Base-by-base conservation (phyloP, 2,797 vertebrate genomes). In the Otolemur crassicaudatus region DNA sequence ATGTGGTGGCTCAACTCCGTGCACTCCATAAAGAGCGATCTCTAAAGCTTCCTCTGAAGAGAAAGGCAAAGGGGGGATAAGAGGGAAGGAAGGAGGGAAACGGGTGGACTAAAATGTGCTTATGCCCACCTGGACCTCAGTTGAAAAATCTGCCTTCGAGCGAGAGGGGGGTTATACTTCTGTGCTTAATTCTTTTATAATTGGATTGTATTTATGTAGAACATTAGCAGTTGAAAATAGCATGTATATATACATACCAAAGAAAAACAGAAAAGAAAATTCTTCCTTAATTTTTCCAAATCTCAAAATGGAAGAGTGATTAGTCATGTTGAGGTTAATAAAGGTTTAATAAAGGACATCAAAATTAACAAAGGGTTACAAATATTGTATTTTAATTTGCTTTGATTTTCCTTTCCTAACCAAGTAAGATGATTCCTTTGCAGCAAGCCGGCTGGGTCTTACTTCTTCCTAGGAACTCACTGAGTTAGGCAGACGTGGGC, bases 201-300 rank as follows among this genome's bases (percentile, higher is more conserved):
- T 5, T 13, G 10, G 37, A 85, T 84, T 0, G 34, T n/a, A 25
- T 17, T 27, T 49, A 13, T 8, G 19, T 87, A 53, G 69, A 37
- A 61, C 7, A 29, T 27, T 65, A 61, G 16, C 13, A 61, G 34
- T 27, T 63, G 72, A 70, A 89, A 95, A 58, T 22, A 87, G 29
- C 27, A 53, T 17, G 37, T 2, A 72, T 17, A 43, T 2, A 72
- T 13, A 56, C 67, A 37, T 5, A n/a, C 12, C 22, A 81, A 81
- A 87, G 58, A 77, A 77, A 83, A 87, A 61, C 40, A 79, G 61
- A 56, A 56, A 77, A 89, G 65, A 61, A 96, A 96, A 60, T 63
- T 76, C 65, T 72, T 49, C 43, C 69, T 72, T 22, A 22, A 11
- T 43, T n/a, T 56, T 88, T 69, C 12, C 67, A 84, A 61, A 77